These are phyloP conservation scores for Seladonia tumulorum DNA, from an alignment of 2,888 invertebrate genomes.

Conservation along the genomic window DNA sequence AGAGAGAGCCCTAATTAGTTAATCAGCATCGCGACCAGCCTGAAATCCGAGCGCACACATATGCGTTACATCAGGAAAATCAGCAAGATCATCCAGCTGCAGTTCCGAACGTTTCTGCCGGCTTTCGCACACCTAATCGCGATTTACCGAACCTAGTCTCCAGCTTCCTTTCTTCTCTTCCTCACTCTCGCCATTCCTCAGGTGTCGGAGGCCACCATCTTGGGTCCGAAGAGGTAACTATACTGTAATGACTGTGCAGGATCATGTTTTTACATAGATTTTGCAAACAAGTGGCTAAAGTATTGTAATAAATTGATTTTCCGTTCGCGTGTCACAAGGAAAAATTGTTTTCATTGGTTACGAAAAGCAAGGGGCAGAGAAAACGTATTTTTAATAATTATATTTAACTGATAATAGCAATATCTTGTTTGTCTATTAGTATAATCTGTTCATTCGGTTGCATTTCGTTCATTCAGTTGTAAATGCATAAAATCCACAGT, in stretches of 20 bases:
- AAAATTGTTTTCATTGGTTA: no score
- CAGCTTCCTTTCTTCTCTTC: background rate
- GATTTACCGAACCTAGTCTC: background rate
- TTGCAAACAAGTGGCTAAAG: background rate
- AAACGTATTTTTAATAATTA: no score
- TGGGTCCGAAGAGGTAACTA: background rate
- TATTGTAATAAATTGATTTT: no score
- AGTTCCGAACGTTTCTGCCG: slow-evolving; percentile 84
- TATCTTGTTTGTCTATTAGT: no score
- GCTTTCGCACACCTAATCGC: background rate
- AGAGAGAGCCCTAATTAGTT: slow-evolving; percentile 32
- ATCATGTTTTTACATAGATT: background rate
- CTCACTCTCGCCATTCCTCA: background rate
- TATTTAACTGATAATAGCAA: no score
- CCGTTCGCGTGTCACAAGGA: accelerated
- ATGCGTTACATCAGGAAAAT: slow-evolving; percentile 83
- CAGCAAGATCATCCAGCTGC: slow-evolving; percentile 85
- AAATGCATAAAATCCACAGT: no score
- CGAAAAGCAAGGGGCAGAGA: no score
- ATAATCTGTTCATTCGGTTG: no score
- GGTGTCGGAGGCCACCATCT: background rate
- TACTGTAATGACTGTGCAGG: background rate
- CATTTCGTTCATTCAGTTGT: no score
- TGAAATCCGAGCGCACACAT: slow-evolving; percentile 65
- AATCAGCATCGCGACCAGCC: slow-evolving; percentile 3